Evolutionary conservation across 2,888 invertebrate species (phyloP), one percentile per base, ranked within the genome.

Genomic region (Axea sp.): DNA sequence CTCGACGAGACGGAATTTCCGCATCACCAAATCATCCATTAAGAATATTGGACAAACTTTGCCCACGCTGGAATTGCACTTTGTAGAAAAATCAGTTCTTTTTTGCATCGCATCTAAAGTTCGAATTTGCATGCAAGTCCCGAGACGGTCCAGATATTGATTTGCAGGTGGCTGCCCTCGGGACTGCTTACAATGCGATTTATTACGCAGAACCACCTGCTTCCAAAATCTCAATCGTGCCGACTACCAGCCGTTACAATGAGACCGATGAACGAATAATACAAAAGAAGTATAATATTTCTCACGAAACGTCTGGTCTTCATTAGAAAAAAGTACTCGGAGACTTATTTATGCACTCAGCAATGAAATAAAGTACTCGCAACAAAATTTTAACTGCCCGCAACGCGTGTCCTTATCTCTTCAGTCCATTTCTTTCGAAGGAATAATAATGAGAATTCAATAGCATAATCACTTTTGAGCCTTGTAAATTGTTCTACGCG

Each of bases 141-240:
- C 76, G 31, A 62, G 57, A 51, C 62, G 67, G 73, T 71, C 71
- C 67, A 75, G 83, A 82, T 84, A 85, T 84, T 80, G 84, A 84
- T 84, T 83, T 80, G 84, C 84, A 84, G 84, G 84, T 84, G 84
- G 83, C 79, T 82, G 80, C 76, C 77, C 81, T 62, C 75, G 78
- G 81, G 82, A 84, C 81, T 79, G 82, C 81, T 85, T 82, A 85
- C 85, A 84, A 85, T 85, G 83, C 84, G 83, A 85, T 85, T 84
- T 85, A 85, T 84, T 84, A 81, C 81, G 68, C 75, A 76, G 80
- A 80, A 82, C 81, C 85, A 85, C 85, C 85, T 85, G 85, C 81
- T 79, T 62, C 75, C 74, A 77, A 85, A 84, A 83, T 84, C 84
- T 84, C 83, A 82, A 84, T 84, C 84, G 81, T 35, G 76, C 80